Evolutionary conservation across 2,888 invertebrate species (phyloP).

Genomic region (Embidobia sp.): DNA sequence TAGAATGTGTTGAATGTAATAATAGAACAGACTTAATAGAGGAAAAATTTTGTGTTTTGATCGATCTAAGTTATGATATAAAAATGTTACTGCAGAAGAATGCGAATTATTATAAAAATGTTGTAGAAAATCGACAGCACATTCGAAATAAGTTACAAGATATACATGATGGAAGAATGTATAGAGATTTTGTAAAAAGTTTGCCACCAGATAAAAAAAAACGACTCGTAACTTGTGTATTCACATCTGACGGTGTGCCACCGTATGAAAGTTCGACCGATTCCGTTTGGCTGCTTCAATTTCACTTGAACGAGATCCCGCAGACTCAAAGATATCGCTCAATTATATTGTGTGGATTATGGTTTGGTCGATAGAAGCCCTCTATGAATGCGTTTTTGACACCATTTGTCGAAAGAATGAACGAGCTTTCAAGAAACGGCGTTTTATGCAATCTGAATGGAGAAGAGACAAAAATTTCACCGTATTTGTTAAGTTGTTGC

Average conservation of each 20-base stretch:
- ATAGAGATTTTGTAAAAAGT: not conserved
- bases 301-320: not conserved
- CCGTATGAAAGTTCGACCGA: not conserved
- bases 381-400: not conserved
- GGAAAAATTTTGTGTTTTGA: not conserved
- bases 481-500: not conserved
- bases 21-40: too few species aligned
- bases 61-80: too few species aligned
- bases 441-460: not conserved
- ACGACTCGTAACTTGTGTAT: not conserved
- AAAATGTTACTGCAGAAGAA: too few species aligned
- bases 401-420: not conserved
- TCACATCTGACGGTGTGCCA: not conserved
- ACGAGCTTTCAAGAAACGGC: conserved; percentile 1
- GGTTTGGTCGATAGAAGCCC: not conserved
- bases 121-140: not conserved
- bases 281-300: not conserved
- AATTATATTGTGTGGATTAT: not conserved
- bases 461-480: not conserved
- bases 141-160: not conserved
- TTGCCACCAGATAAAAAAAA: not conserved
- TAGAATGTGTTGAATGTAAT: too few species aligned
- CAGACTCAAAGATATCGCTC: not conserved
- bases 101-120: too few species aligned
- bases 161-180: not conserved